Evolutionary conservation across 2,797 vertebrate species (phyloP).

Genomic region (Geotrypetes seraphini): DNA sequence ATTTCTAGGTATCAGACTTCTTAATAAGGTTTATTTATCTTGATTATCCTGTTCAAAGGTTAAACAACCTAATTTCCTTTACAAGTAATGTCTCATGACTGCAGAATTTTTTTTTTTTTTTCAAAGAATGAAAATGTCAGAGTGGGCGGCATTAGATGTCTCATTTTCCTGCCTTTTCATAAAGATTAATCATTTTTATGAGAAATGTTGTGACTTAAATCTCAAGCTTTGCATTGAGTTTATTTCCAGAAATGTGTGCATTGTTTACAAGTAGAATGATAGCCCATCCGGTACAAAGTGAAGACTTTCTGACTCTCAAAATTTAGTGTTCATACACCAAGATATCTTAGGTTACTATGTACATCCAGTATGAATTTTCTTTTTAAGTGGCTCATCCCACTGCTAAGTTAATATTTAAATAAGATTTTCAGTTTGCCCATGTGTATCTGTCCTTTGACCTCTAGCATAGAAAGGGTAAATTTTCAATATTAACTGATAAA

Average conservation of each 20-base stretch:
- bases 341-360: no score
- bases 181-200: conserved; percentile 57
- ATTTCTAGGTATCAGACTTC: no score
- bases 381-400: no score
- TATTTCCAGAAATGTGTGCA: conserved; percentile 41
- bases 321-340: no score
- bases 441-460: no score
- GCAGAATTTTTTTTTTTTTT: conserved; percentile 33
- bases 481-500: no score
- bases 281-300: conserved; percentile 15
- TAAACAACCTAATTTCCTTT: conserved; percentile 17
- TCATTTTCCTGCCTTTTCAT: conserved; percentile 53
- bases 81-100: conserved; percentile 28
- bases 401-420: no score
- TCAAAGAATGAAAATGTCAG: conserved; percentile 53
- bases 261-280: conserved; percentile 27
- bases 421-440: no score
- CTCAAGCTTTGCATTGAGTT: conserved; percentile 22
- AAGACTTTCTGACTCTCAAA: no score
- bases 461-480: no score
- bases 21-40: conserved; percentile 34
- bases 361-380: no score
- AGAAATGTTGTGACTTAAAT: conserved; percentile 45
- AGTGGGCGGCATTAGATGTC: conserved; percentile 45
- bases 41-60: conserved; percentile 22